Evolutionary conservation across 37 sponge, comb jelly and placozoan species (phyloP).

Genomic region (Bolinopsis microptera): DNA sequence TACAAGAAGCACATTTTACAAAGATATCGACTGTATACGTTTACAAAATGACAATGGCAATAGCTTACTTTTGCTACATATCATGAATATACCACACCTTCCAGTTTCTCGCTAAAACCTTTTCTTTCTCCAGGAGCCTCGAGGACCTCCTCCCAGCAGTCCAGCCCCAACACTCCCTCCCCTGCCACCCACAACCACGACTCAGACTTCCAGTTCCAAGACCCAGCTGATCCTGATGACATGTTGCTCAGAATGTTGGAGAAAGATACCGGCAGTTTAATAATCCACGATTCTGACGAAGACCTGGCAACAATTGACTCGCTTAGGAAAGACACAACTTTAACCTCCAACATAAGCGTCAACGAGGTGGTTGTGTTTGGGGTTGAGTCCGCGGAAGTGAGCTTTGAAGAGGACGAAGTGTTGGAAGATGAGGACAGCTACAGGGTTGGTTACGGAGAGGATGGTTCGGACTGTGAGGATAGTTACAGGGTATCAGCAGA

Average conservation of each 20-base stretch:
- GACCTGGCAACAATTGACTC: neutral
- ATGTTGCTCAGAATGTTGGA: neutral
- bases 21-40: too few species aligned
- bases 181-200: neutral
- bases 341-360: neutral
- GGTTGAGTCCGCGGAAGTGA: neutral
- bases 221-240: neutral
- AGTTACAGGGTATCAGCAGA: too few species aligned
- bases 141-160: constrained; percentile 29
- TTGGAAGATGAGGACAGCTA: neutral
- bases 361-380: constrained; percentile 44
- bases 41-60: too few species aligned
- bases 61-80: too few species aligned
- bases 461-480: too few species aligned
- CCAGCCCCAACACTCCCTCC: constrained; percentile 31
- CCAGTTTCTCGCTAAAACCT: too few species aligned
- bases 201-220: neutral
- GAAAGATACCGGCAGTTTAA: neutral
- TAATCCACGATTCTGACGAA: neutral
- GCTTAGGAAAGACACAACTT: neutral
- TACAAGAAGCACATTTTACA: too few species aligned
- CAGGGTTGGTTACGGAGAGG: neutral
- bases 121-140: constrained; percentile 56
- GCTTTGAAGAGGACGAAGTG: neutral
- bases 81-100: too few species aligned